These are phyloP conservation scores for Hydrocynus forskahlii DNA, from an alignment of 2,797 vertebrate genomes.

Conservation along the genomic window DNA sequence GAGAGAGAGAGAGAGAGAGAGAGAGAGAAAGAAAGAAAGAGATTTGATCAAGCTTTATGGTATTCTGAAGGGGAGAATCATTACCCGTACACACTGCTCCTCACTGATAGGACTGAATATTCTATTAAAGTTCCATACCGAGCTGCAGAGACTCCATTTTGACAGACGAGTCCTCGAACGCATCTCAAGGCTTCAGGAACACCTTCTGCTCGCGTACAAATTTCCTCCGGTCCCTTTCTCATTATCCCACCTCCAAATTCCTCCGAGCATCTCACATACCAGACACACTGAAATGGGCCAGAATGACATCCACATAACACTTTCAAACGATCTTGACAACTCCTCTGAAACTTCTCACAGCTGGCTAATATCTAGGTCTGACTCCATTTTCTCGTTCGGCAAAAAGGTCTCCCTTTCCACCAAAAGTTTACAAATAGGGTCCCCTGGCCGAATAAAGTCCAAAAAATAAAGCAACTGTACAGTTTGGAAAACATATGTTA, in stretches of 20 bases:
- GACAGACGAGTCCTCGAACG: constrained; percentile 14
- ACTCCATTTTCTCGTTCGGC: not conserved
- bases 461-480: no score
- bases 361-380: not conserved
- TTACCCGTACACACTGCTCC: not conserved
- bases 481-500: not conserved
- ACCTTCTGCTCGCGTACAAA: not conserved
- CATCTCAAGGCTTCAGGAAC: not conserved
- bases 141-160: constrained; percentile 13
- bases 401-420: not conserved
- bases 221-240: not conserved
- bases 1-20: not conserved
- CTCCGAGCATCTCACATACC: not conserved
- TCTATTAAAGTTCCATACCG: constrained; percentile 12
- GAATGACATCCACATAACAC: not conserved
- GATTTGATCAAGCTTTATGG: not conserved
- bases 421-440: not conserved
- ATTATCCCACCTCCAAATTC: not conserved
- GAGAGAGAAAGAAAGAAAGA: not conserved
- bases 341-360: not conserved
- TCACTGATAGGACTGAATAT: constrained; percentile 8
- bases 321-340: not conserved
- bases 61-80: constrained; percentile 4
- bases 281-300: not conserved
- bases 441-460: no score